Evolutionary conservation across 2,888 invertebrate genomes (phyloP).

Genomic region (Allacma fusca): DNA sequence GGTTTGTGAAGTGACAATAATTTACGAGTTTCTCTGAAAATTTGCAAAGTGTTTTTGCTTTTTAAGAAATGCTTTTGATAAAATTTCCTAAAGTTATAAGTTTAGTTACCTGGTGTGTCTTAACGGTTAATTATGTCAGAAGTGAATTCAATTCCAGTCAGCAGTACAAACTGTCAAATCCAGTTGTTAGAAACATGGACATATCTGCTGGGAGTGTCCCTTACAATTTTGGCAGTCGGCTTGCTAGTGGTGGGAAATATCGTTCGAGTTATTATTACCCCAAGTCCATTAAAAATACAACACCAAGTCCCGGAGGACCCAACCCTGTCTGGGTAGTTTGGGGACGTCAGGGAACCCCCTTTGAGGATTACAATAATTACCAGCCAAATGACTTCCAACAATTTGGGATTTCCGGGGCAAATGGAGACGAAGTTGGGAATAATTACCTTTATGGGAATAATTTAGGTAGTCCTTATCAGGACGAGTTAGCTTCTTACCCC

Average conservation of each 20-base stretch:
- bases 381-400: slow-evolving; percentile 26
- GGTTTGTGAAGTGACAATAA: too few species aligned
- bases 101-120: too few species aligned
- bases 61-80: too few species aligned
- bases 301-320: not conserved
- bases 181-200: slow-evolving; percentile 29
- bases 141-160: slow-evolving; percentile 40
- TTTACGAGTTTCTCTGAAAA: too few species aligned
- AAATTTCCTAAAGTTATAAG: too few species aligned
- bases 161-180: slow-evolving; percentile 1
- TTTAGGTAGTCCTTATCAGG: not conserved
- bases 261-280: slow-evolving; percentile 42
- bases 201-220: slow-evolving; percentile 6
- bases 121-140: too few species aligned
- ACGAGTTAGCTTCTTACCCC: not conserved
- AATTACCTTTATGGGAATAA: not conserved
- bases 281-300: not conserved
- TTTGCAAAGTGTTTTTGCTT: too few species aligned
- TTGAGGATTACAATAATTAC: slow-evolving; percentile 24
- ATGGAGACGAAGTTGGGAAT: not conserved
- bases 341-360: slow-evolving; percentile 34
- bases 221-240: slow-evolving; percentile 18
- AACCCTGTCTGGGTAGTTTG: slow-evolving; percentile 41
- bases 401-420: not conserved
- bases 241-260: slow-evolving; percentile 41